These are phyloP conservation scores for Caenorhabditis briggsae DNA, from an alignment of 1,140 invertebrate genomes.

Conservation along the genomic window DNA sequence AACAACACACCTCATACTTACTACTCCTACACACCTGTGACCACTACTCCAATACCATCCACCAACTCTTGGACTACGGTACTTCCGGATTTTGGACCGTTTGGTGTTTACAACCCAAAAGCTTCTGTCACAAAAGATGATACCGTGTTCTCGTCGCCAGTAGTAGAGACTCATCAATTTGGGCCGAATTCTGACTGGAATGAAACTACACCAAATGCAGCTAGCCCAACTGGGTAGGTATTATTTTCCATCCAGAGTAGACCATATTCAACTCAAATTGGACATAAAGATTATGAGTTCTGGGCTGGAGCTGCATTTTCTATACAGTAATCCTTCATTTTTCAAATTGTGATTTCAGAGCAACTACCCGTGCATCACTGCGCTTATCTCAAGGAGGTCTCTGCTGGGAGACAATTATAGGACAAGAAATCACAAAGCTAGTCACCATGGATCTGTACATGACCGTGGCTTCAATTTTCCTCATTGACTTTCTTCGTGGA, in stretches of 20 bases:
- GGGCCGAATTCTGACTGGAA: slow-evolving; percentile 54
- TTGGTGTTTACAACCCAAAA: slow-evolving; percentile 74
- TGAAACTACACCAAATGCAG: slow-evolving; percentile 26
- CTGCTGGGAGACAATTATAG: slow-evolving; percentile 98
- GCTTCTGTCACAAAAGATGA: slow-evolving; percentile 68
- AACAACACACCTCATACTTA: slow-evolving; percentile 49
- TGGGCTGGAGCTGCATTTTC: too few species aligned
- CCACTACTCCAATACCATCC: neutral
- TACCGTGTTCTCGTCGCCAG: slow-evolving; percentile 11
- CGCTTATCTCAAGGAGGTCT: slow-evolving; percentile 78
- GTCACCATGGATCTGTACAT: slow-evolving; percentile 91
- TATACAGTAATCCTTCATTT: too few species aligned
- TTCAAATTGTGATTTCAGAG: slow-evolving; percentile 5
- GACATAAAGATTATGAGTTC: too few species aligned
- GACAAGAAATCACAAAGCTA: slow-evolving; percentile 89
- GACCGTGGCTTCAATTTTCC: slow-evolving; percentile 85
- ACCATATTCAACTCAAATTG: too few species aligned
- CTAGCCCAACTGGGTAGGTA: slow-evolving; percentile 12
- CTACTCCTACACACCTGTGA: slow-evolving; percentile 49
- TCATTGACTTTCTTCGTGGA: slow-evolving; percentile 90
- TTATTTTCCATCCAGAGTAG: neutral
- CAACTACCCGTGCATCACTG: slow-evolving; percentile 22
- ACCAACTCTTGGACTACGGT: slow-evolving; percentile 63
- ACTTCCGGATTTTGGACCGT: slow-evolving; percentile 73
- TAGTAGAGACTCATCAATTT: slow-evolving; percentile 34